These are phyloP conservation scores for Tricholauxania praeusta DNA, from an alignment of 2,888 invertebrate genomes.

Conservation along the genomic window DNA sequence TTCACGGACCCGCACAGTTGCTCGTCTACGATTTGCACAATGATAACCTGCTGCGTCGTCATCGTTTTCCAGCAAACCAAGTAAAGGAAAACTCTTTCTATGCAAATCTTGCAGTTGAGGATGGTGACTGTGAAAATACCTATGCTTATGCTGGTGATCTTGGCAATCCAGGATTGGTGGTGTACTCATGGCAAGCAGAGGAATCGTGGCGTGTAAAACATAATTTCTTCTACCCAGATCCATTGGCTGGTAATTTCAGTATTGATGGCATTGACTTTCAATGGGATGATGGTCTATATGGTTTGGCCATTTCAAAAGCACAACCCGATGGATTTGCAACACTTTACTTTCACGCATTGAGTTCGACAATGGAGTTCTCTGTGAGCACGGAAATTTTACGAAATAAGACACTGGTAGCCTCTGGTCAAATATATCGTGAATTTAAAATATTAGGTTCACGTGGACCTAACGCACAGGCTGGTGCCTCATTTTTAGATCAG, in stretches of 20 bases:
- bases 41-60: conserved; percentile 77
- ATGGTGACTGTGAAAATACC: conserved; percentile 77
- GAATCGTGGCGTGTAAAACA: conserved; percentile 82
- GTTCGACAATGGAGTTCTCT: conserved; percentile 81
- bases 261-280: conserved; percentile 78
- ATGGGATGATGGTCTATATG: conserved; percentile 84
- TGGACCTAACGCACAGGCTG: conserved; percentile 80
- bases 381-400: conserved; percentile 78
- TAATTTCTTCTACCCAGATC: conserved; percentile 78
- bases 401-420: conserved; percentile 71
- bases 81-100: conserved; percentile 78
- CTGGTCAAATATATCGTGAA: conserved; percentile 72
- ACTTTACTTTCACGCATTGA: conserved; percentile 83
- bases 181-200: conserved; percentile 80
- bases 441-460: conserved; percentile 78
- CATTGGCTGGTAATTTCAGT: conserved; percentile 78
- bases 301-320: conserved; percentile 77
- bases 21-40: conserved; percentile 80
- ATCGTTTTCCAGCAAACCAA: conserved; percentile 75
- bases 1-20: conserved; percentile 73
- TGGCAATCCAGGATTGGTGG: conserved; percentile 77
- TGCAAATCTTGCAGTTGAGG: conserved; percentile 83
- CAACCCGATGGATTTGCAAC: conserved; percentile 77
- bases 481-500: conserved; percentile 78
- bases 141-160: conserved; percentile 81